Percentiles rank a stretch among this genome's conserved stretches.
These are phyloP conservation scores for Heliconius aoede DNA, from an alignment of 2,888 invertebrate species.

Conservation along the genomic window DNA sequence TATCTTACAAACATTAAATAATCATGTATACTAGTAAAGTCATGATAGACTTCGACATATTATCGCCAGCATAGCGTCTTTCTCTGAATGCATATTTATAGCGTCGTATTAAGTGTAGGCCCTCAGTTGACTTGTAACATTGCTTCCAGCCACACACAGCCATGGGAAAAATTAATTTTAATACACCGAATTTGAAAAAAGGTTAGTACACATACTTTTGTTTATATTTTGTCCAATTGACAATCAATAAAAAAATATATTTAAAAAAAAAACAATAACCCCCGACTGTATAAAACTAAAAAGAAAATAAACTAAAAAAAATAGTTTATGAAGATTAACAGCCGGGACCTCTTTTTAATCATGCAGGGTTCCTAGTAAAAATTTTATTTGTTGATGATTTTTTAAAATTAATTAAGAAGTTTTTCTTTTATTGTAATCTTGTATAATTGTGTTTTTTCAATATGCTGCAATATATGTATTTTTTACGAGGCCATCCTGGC, in stretches of 20 bases:
- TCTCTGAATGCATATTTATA: not conserved
- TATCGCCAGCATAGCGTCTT: not conserved
- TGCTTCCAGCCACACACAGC: not conserved
- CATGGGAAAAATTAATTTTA: conserved; percentile 6
- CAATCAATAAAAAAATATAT: too few relatives aligned
- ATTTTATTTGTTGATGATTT: not conserved
- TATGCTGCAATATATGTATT: not conserved
- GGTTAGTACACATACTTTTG: not conserved
- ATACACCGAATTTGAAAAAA: conserved; percentile 4
- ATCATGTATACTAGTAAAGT: not conserved
- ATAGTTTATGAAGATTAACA: too few relatives aligned
- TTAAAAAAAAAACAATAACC: too few relatives aligned
- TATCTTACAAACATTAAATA: not conserved
- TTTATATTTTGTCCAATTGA: not conserved
- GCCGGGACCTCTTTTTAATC: too few relatives aligned
- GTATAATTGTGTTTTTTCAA: not conserved
- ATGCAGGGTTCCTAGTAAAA: too few relatives aligned
- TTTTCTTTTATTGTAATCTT: not conserved
- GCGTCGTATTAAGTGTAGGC: not conserved
- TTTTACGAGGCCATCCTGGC: not conserved
- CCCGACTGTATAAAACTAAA: too few relatives aligned
- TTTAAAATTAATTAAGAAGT: not conserved
- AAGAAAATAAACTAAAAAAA: too few relatives aligned
- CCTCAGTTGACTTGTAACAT: conserved; percentile 5
- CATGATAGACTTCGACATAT: not conserved